Conservation (phyloP, 2,888 invertebrate species). For the Macaria liturata region DNA sequence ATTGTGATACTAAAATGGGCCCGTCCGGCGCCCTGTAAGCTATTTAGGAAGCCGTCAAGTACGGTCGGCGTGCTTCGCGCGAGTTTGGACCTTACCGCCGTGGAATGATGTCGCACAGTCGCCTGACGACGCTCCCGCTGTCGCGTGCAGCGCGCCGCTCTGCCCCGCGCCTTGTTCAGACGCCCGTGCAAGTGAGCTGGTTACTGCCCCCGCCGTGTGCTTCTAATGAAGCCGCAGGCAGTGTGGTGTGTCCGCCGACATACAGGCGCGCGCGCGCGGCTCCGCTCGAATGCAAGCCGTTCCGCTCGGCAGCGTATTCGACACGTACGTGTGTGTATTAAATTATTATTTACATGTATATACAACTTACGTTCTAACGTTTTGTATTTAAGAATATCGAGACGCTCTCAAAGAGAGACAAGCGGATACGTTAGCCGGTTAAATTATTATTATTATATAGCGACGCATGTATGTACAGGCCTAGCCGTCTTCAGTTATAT, state of each 20-base stretch:
- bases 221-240: too few species aligned
- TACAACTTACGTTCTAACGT: slow-evolving; percentile 65
- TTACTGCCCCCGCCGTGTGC: too few species aligned
- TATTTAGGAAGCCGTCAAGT: slow-evolving; percentile 53
- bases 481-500: slow-evolving; percentile 49
- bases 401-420: slow-evolving; percentile 62
- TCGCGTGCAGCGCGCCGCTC: too few species aligned
- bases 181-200: too few species aligned
- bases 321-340: slow-evolving; percentile 51
- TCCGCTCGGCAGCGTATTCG: slow-evolving; percentile 29
- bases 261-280: too few species aligned
- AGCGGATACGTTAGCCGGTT: slow-evolving; percentile 43
- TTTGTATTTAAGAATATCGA: slow-evolving; percentile 73
- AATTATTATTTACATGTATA: slow-evolving; percentile 77
- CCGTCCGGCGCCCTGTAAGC: slow-evolving; percentile 67
- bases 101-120: background rate
- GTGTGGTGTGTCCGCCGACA: too few species aligned
- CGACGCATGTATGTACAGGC: slow-evolving; percentile 56
- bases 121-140: background rate
- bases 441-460: slow-evolving; percentile 44
- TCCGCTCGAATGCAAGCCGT: too few species aligned
- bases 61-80: slow-evolving; percentile 14
- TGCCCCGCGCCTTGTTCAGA: too few species aligned
- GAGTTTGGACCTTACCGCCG: slow-evolving; percentile 1
- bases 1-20: slow-evolving; percentile 79